Percentiles rank a stretch among this genome's conserved stretches.
phyloP scores from a whole-genome alignment of 2,888 invertebrate genomes.

The Scaptomyza cyrtandrae region DNA sequence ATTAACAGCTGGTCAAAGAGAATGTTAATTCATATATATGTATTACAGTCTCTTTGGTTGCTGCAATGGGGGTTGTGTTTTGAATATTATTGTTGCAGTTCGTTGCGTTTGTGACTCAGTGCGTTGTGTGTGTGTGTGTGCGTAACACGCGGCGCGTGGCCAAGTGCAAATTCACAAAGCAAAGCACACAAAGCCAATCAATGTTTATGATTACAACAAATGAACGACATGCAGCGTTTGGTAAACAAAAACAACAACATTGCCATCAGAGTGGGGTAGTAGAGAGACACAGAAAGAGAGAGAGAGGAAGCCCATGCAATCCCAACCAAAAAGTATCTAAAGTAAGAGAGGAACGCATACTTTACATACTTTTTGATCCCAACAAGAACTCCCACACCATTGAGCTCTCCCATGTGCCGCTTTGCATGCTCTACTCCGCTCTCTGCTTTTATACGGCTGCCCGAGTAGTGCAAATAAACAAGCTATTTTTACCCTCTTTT shows the following conservation, averaged over 20 bases:
- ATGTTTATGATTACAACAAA: constrained; percentile 62
- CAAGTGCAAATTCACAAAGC: constrained; percentile 65
- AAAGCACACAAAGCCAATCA: constrained; percentile 60
- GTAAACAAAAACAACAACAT: constrained; percentile 53
- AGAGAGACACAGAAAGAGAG: background rate
- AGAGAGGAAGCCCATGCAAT: background rate
- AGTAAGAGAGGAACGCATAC: too few species aligned
- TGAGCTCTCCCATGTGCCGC: constrained; percentile 22
- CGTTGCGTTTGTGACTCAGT: constrained; percentile 1
- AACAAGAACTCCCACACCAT: constrained; percentile 45
- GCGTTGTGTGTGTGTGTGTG: constrained; percentile 11
- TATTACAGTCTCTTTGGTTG: background rate
- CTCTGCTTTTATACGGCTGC: constrained; percentile 47
- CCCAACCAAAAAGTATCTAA: constrained; percentile 7
- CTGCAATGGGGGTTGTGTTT: constrained; percentile 41
- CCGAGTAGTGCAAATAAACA: constrained; percentile 16
- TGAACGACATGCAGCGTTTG: constrained; percentile 55
- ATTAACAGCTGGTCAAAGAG: constrained; percentile 34
- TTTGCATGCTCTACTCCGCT: constrained; percentile 5
- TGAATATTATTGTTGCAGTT: constrained; percentile 30
- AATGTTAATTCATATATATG: too few species aligned
- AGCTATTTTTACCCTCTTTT: constrained; percentile 8
- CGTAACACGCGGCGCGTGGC: constrained; percentile 49
- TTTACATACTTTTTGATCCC: too few species aligned
- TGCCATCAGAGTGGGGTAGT: constrained; percentile 35